Base-by-base conservation (phyloP, 1,140 invertebrate genomes). In the Lucilia sericata region DNA sequence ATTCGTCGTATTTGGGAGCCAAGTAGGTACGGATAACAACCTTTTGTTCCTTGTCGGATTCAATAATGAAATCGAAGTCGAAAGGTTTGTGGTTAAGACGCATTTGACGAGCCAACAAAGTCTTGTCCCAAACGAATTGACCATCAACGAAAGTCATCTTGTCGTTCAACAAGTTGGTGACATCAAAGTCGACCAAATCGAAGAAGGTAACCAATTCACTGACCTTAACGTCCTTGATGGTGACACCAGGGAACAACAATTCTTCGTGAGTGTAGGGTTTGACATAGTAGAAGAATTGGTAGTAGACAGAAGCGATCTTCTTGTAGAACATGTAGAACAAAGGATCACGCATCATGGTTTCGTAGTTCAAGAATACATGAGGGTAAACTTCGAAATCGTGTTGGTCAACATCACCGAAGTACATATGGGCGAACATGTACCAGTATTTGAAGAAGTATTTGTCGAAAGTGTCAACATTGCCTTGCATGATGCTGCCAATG, bases 121-220 rank as follows among this genome's bases (percentile, higher is more conserved):
- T 75, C 42, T 70, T 74, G 34, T 83, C 60, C 82, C 60, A 74
- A 2, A 65, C 75, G 9, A 80, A 80, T 70, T 84, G 10, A 19
- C 83, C 83, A 76, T 83, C 83, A 49, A 75, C 36, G 42, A 83
- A 83, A 7, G 74, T 75, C 47, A 42, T 88, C 85, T 76, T 83
- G 19, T 83, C 83, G 93, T 84, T 88, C 10, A 95, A 84, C 51
- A 93, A 94, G 86, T 95, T 95, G 87, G 92, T 94, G 47, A 95
- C 93, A 85, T 95, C 93, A 19, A 95, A 86, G 86, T 95, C 93
- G 86, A 93, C 94, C 49, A 95, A 91, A 76, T 96, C 94, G 91
- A 96, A 95, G 88, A 93, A 96, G 30, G 95, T 96, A 19, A 93
- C 92, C 9, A 96, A 89, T 80, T 94, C 93, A 88, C 94, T 94